Evolutionary conservation across 2,888 invertebrate species (phyloP).

Genomic region (Agapostemon virescens): DNA sequence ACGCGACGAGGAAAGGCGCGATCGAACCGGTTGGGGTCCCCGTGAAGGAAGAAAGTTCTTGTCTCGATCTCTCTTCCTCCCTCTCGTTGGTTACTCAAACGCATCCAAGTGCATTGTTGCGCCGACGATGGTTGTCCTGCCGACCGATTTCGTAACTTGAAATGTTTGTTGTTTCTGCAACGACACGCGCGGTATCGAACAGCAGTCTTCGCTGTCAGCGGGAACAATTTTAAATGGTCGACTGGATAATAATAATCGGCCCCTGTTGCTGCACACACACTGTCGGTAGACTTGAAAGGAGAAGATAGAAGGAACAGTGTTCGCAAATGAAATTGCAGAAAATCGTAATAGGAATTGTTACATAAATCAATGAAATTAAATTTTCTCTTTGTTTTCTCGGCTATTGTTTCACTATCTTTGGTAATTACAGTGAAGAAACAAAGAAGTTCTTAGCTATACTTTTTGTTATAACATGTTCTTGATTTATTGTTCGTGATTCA

Average conservation of each 20-base stretch:
- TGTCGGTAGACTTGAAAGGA: neutral
- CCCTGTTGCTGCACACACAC: neutral
- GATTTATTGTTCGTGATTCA: too few relatives aligned
- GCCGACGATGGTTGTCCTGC: neutral
- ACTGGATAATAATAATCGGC: neutral
- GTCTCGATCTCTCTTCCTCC: neutral
- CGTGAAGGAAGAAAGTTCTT: conserved; percentile 11
- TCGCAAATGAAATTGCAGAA: neutral
- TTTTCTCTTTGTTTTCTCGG: neutral
- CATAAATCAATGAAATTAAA: neutral
- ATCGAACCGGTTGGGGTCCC: conserved; percentile 70
- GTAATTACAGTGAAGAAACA: neutral
- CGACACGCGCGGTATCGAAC: neutral
- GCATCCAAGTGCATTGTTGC: conserved; percentile 3
- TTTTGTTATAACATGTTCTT: too few relatives aligned
- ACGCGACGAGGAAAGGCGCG: conserved; percentile 66
- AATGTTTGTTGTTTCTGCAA: conserved; percentile 11
- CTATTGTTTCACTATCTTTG: too few relatives aligned
- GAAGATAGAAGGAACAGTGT: neutral
- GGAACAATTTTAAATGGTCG: neutral
- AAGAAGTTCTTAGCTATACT: too few relatives aligned
- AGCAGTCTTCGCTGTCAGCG: neutral
- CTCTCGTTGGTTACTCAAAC: conserved; percentile 3
- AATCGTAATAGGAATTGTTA: neutral
- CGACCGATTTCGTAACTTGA: conserved; percentile 9